These are phyloP conservation scores for Aleiodes leptofemur DNA, from an alignment of 2,888 invertebrate genomes.

Conservation along the genomic window DNA sequence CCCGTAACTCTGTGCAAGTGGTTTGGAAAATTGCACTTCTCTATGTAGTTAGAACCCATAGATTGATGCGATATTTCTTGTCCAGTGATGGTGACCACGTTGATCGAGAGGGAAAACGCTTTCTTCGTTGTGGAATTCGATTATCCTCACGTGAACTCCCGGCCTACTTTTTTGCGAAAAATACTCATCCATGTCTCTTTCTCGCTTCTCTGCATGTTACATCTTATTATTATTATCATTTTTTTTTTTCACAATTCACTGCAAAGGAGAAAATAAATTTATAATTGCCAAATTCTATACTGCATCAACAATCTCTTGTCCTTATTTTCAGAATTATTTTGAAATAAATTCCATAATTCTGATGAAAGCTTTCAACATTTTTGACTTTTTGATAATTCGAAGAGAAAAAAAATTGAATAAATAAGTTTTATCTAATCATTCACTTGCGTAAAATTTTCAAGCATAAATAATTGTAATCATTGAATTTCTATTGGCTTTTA, in stretches of 20 bases:
- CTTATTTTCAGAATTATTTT: no score
- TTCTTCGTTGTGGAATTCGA: constrained; percentile 71
- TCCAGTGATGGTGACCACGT: constrained; percentile 48
- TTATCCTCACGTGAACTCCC: constrained; percentile 70
- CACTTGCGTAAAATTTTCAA: no score
- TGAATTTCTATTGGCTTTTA: no score
- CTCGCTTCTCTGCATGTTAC: constrained; percentile 7
- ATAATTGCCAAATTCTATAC: not conserved
- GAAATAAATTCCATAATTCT: no score
- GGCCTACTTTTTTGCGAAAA: constrained; percentile 67
- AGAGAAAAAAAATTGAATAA: no score
- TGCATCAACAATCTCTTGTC: not conserved
- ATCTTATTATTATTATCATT: not conserved
- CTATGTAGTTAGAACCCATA: constrained; percentile 4
- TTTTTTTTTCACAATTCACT: constrained; percentile 34
- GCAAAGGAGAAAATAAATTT: constrained; percentile 7
- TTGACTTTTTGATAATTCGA: no score
- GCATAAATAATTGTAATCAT: no score
- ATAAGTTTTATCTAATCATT: no score
- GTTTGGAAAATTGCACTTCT: not conserved
- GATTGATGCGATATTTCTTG: constrained; percentile 23
- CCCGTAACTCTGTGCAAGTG: no score
- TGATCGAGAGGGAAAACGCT: constrained; percentile 71
- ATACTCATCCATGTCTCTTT: constrained; percentile 51
- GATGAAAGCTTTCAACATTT: no score